These are phyloP conservation scores for Geodia barretti DNA, from an alignment of 37 sponge, comb jelly and placozoan species.

Conservation along the genomic window DNA sequence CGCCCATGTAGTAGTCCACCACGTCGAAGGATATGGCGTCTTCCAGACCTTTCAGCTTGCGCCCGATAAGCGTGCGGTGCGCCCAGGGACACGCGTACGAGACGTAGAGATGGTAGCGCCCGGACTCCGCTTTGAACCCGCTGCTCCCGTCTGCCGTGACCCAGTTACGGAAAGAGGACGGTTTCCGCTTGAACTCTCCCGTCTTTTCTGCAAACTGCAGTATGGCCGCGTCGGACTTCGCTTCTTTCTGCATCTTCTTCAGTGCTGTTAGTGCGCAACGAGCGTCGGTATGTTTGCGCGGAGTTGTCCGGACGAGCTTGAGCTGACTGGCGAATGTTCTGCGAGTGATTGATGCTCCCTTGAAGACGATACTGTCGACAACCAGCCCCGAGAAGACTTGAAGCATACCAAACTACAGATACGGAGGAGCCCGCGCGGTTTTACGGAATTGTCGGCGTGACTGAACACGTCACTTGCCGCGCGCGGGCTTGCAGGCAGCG, in stretches of 20 bases:
- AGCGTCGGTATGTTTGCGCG: too few species aligned
- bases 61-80: conserved; percentile 74
- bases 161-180: conserved; percentile 64
- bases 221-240: not conserved
- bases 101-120: conserved; percentile 92
- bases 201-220: conserved; percentile 23
- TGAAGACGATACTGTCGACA: too few species aligned
- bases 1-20: conserved; percentile 61
- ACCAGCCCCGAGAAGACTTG: too few species aligned
- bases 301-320: too few species aligned
- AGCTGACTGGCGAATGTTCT: too few species aligned
- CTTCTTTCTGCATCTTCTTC: not conserved
- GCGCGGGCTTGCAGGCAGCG: too few species aligned
- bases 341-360: too few species aligned
- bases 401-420: too few species aligned
- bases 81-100: conserved; percentile 94
- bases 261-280: too few species aligned
- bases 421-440: too few species aligned
- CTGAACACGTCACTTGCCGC: too few species aligned
- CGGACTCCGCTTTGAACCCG: conserved; percentile 70
- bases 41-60: conserved; percentile 86
- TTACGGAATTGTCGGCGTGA: too few species aligned
- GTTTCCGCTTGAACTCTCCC: conserved; percentile 76
- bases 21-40: conserved; percentile 77
- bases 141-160: conserved; percentile 54